Evolutionary conservation across 64 coral and sea anemone genomes (phyloP), one percentile per base, ranked within the genome.

Genomic region (Montipora efflorescens): DNA sequence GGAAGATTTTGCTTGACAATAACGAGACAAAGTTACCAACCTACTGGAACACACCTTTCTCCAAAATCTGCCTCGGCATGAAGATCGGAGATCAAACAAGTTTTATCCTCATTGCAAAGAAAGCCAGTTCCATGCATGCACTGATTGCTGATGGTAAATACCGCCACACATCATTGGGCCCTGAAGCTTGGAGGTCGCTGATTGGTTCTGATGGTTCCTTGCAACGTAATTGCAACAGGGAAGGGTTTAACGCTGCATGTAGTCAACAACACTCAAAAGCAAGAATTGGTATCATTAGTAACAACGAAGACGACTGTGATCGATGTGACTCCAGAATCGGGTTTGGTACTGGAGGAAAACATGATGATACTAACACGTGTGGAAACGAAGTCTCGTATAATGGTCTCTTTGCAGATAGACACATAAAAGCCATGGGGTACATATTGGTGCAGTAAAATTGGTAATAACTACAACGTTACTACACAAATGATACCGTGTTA

Each of bases 21-120:
- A n/a, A 88, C 5, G 91, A 93, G 70, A 93, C 91, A 8, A 93
- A 93, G 57, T 36, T 79, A 8, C 59, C 91, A 0, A 8, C 79
- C 12, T 92, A 84, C 28, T 93, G 91, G 91, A 86, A 73, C 69
- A 45, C 67, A 79, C 4, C 15, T 47, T 88, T 44, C 48, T n/a
- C 15, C 14, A 76, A 93, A 50, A 22, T 77, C 82, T 49, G 64
- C 73, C 74, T 87, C 12, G 80, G 80, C 5, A 82, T 82, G 80
- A 82, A 15, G 11, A 45, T 43, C 58, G 58, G 80, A 13, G 8
- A 82, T 12, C 23, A 64, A 8, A 82, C 46, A 49, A 78, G 19
- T 3, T 80, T 69, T 36, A 13, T 80, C 18, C 48, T 87, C 1
- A 70, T 79, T 7, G 44, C 8, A 16, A 82, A 75, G 46, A 10